Evolutionary conservation across 2,113 vertebrate genomes (phyloP), one percentile per base, ranked within the genome.

Genomic region (Sturnus vulgaris): DNA sequence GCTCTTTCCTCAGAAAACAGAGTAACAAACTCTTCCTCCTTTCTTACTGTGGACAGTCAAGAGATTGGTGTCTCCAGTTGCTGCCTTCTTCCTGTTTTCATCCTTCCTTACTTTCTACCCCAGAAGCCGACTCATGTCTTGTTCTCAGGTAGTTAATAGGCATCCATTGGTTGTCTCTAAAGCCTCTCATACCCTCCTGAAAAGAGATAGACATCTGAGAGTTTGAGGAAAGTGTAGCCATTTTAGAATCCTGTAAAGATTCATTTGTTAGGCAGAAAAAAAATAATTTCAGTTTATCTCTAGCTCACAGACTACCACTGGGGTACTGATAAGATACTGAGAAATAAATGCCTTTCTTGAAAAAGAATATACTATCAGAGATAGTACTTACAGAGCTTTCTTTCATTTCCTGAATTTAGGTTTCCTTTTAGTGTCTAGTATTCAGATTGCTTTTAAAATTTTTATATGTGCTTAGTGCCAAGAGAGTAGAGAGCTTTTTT

Each of bases 271-370:
- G 50, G 35, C 21, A 50, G 53, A 81, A 66, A 69, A 69, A 88
- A 82, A 44, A 61, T 2, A 52, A 60, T 15, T 75, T 73, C 10
- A 11, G 15, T 79, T 93, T 94, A 82, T 78, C 52, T 93, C 42
- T 55, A 61, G 28, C 31, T 89, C 81, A 57, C 77, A 95, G 72
- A 39, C 44, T 86, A 19, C 28, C 39, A 24, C n/a, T 78, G 37
- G 52, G 28, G 12, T 50, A 52, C 53, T 68, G 86, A 78, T 69
- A 93, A 91, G n/a, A 80, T 12, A 71, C 86, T 35, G 33, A 88
- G 39, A 93, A 96, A 92, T 61, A 88, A 94, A 93, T 52, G 44
- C 9, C 24, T 80, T 86, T 95, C 44, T 91, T 16, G 7, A 82
- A 90, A 80, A 30, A 60, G 75, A 92, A 84, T 72, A 65, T 44